Evolutionary conservation across 2,888 invertebrate genomes (phyloP), one percentile per base, ranked within the genome.

Genomic region (Diaphora mendica): DNA sequence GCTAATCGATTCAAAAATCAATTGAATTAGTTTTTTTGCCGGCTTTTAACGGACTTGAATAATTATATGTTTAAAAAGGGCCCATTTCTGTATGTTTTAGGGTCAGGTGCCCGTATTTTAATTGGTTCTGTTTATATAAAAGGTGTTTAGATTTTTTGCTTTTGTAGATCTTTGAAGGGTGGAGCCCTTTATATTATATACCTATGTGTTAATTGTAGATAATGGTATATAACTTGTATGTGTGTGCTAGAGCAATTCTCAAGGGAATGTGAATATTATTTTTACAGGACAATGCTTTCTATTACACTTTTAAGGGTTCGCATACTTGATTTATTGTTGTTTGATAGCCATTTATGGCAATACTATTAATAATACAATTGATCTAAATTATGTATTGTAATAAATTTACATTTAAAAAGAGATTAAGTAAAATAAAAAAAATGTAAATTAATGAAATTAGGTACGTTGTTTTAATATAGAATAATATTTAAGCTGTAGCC

Each of bases 1-100:
- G 88, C 74, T 88, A 93, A 84, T 91, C 91, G 92, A 93, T 91
- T 88, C 79, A 77, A 87, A 88, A 89, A 89, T 87, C 87, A 88
- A 92, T 91, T 88, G 88, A 92, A 90, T 88, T 89, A 82, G 85
- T 90, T 91, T 91, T 73, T 91, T 88, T 82, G 76, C 76, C 74
- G 59, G 70, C 76, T 78, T 84, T 80, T 86, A 85, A 86, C 85
- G 83, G 86, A 79, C 85, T 85, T 83, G 84, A 82, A 84, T 87
- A 88, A 91, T 92, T 90, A 91, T 88, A 84, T 87, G 84, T 87
- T 87, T 90, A 84, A 83, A 81, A 82, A 77, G 83, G 85, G 85
- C 82, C 85, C 85, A 84, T 9, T 44, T 88, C 72, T 68, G 71
- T 79, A 74, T 76, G 79, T 81, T 75, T 84, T 84, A 65, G 68